These are phyloP conservation scores for Caenorhabditis drosophilae DNA, from an alignment of 2,888 invertebrate genomes.

Conservation along the genomic window DNA sequence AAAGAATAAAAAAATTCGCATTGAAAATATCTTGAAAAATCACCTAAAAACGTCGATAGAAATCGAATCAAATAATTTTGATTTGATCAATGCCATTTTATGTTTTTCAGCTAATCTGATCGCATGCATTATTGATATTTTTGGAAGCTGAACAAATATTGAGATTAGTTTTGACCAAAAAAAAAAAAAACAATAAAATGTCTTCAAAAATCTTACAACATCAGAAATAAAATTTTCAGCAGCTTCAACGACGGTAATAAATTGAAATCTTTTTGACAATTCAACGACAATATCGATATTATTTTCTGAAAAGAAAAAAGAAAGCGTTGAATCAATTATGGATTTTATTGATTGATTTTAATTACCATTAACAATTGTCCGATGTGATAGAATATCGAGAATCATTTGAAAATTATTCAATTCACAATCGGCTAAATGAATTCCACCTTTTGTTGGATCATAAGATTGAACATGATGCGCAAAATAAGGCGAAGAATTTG, in stretches of 20 bases:
- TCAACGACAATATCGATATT: conserved; percentile 14
- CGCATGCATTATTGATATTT: conserved; percentile 38
- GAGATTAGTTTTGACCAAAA: background rate
- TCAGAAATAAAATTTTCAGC: conserved; percentile 5
- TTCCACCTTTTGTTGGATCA: conserved; percentile 18
- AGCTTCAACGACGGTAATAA: background rate
- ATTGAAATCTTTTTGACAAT: conserved; percentile 13
- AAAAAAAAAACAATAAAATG: background rate
- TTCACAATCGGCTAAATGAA: conserved; percentile 13
- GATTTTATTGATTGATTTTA: too few relatives aligned
- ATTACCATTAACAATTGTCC: background rate
- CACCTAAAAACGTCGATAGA: conserved; percentile 43
- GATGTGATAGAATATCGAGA: background rate
- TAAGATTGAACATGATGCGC: conserved; percentile 13
- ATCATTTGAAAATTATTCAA: background rate
- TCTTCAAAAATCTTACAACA: conserved; percentile 6
- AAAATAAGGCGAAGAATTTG: conserved; percentile 24
- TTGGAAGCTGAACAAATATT: conserved; percentile 29
- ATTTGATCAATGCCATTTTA: conserved; percentile 21
- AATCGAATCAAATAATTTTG: conserved; percentile 35
- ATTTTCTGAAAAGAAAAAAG: conserved; percentile 12
- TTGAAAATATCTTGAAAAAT: too few relatives aligned
- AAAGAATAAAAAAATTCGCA: too few relatives aligned
- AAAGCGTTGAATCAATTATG: background rate
- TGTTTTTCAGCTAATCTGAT: conserved; percentile 41